Base-by-base conservation (phyloP, 2,888 invertebrate genomes). In the Leptarthrus brevirostris region DNA sequence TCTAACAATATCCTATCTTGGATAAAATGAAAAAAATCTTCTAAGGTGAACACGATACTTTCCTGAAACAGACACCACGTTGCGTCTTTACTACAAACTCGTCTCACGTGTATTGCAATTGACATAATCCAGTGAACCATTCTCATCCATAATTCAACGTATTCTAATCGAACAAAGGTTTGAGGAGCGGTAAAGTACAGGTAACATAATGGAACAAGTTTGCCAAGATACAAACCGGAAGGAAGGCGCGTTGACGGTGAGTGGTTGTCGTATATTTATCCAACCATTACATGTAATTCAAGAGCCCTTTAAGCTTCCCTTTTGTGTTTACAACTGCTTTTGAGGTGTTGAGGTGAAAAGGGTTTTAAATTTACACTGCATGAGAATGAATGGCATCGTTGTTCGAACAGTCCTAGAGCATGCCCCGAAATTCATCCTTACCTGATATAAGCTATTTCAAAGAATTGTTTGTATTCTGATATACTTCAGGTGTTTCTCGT, bases 241-340 rank as follows among this genome's bases (percentile, higher is more conserved):
- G 30, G 30, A 30, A 30, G 4, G 4, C 30, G 30, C 3, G 30
- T 3, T 30, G n/a, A 30, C 3, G 30, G 30, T 30, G n/a, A 30
- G 14, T 26, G 26, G 26, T 16, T 56, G 34, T 30, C 56, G 30
- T 30, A 56, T 56, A 56, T 56, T 56, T 56, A 56, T 26, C 56
- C 24, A 56, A 56, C 56, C 56, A 56, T 56, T 56, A 56, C 56
- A 56, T 26, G 56, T 30, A 56, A 56, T 56, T 56, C 56, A 56
- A 56, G 56, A 56, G 30, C 30, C 16, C 30, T n/a, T 56, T 56
- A 26, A 56, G 56, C 30, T 56, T 30, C 26, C 56, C 30, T 24
- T 30, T 56, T 16, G 26, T 30, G 24, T 30, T 56, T 30, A 30
- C 56, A 56, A 56, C 26, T 56, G 56, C 34, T 56, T 16, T 22